Base-by-base conservation (phyloP, 2,888 invertebrate species). In the Drosophila kanekoi region DNA sequence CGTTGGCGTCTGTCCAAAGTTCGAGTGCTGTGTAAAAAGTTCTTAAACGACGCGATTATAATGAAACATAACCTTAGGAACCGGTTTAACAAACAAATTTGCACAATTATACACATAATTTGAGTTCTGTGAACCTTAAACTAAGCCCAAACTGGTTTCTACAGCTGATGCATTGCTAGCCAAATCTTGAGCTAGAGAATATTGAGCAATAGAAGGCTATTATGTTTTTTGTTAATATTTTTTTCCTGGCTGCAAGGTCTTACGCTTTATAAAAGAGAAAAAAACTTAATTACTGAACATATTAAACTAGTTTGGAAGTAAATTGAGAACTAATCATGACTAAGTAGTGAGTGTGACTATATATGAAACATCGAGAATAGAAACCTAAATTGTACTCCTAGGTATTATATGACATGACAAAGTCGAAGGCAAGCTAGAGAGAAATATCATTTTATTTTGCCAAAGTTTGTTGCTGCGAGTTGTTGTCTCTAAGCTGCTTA, bases 401-500 rank as follows among this genome's bases (percentile, higher is more conserved):
- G 28, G 28, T 28, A 28, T 28, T 28, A 8, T 8, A 28, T 28
- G 8, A 28, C 28, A 28, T 28, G 2, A 28, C 33, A 18, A 45
- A 58, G 1, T 14, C 9, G 18, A 61, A 40, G 3, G 1, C 20
- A 37, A 62, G 43, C 47, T 20, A 37, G 61, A 75, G 45, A 48
- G 47, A 77, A 61, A 44, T 35, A 58, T 32, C 51, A 47, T 37
- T 58, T 64, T 51, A 23, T 62, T 40, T 69, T 71, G 40, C 16
- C 14, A 47, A 77, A 58, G 43, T 72, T 28, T 28, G 41, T 16
- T 37, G 53, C 23, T 56, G 51, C 20, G 52, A 52, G 35, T 28
- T 49, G 53, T 43, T 53, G 54, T 59, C 54, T 35, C 16, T 77
- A 76, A 77, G 78, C 54, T 18, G 59, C 56, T 59, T 57, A 73